phyloP scores from a whole-genome alignment of 2,113 vertebrate species.

The Clarias macrocephalus region DNA sequence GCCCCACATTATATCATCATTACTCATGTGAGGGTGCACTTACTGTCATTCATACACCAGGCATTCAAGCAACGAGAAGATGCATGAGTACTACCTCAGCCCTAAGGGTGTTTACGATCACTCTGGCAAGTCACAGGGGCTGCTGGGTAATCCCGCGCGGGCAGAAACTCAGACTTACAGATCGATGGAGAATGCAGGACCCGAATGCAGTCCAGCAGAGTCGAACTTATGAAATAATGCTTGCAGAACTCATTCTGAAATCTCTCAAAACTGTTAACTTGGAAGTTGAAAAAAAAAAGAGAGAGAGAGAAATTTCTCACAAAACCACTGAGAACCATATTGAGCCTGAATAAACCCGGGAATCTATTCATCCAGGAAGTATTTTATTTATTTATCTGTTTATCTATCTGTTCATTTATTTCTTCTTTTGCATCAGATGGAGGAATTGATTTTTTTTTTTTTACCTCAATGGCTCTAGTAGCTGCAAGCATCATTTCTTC shows the following conservation, averaged over 20 bases:
- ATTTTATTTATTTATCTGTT: slow-evolving; percentile 32
- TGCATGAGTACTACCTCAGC: background rate
- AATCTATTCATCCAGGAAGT: slow-evolving; percentile 8
- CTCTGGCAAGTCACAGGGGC: slow-evolving; percentile 10
- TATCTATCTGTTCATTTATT: slow-evolving; percentile 4
- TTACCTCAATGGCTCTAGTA: background rate
- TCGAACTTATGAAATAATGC: slow-evolving; percentile 26
- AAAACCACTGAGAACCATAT: background rate
- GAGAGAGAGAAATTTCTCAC: background rate
- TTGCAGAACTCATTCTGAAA: slow-evolving; percentile 37
- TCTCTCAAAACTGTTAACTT: slow-evolving; percentile 29
- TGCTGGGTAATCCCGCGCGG: slow-evolving; percentile 32
- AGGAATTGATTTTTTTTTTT: slow-evolving; percentile 12
- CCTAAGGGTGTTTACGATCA: slow-evolving; percentile 9
- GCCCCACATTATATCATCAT: slow-evolving; percentile 14
- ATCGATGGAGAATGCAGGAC: slow-evolving; percentile 43
- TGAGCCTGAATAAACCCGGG: background rate
- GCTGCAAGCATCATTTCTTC: slow-evolving; percentile 9
- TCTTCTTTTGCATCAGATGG: slow-evolving; percentile 2
- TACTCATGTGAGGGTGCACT: slow-evolving; percentile 9
- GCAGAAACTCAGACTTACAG: slow-evolving; percentile 12
- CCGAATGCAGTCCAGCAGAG: slow-evolving; percentile 38
- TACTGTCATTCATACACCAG: background rate
- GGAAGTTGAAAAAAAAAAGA: slow-evolving; percentile 1
- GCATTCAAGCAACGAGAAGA: background rate